phyloP scores from a whole-genome alignment of 2,113 vertebrate species.

The Microcebus lehilahytsara region DNA sequence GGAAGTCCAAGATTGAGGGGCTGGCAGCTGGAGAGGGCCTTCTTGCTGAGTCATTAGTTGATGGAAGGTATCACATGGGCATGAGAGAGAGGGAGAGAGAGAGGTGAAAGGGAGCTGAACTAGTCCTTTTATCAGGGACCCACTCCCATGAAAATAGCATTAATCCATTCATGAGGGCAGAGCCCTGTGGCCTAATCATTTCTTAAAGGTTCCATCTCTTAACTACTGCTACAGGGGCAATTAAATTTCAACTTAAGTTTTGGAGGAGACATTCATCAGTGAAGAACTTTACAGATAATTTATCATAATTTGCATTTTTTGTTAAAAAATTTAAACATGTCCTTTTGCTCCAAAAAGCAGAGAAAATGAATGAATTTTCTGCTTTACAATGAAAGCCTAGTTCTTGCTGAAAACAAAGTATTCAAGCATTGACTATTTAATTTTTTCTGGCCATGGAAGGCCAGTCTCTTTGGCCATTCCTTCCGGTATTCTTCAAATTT shows the following conservation, averaged over 20 bases:
- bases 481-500: background rate
- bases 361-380: background rate
- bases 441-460: background rate
- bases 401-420: background rate
- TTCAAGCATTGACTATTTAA: background rate
- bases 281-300: background rate
- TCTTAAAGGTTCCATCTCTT: background rate
- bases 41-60: background rate
- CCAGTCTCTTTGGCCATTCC: background rate
- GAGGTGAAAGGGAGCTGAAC: background rate
- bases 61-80: background rate
- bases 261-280: background rate
- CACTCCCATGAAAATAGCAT: background rate
- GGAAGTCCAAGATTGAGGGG: background rate
- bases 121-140: background rate
- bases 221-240: background rate
- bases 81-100: no score
- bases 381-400: background rate
- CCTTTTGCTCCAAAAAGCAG: background rate
- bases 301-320: background rate
- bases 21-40: background rate
- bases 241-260: background rate
- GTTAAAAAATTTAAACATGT: background rate
- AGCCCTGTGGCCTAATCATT: background rate
- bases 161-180: background rate